Evolutionary conservation across 2,888 invertebrate species (phyloP).

Genomic region (Adelphocoris suturalis): DNA sequence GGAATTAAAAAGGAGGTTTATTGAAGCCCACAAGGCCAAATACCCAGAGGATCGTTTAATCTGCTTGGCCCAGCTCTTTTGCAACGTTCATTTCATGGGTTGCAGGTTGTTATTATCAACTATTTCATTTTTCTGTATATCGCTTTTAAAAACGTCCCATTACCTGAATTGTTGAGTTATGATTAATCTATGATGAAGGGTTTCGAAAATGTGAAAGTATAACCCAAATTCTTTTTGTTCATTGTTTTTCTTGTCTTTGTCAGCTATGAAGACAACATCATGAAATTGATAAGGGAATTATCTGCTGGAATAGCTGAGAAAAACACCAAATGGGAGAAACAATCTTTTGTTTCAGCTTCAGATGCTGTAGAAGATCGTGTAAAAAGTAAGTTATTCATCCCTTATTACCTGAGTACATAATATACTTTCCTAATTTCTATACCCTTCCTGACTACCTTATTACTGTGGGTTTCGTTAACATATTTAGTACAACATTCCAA

Average conservation of each 20-base stretch:
- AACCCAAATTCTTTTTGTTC: too few species aligned
- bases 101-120: slow-evolving; percentile 82
- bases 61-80: slow-evolving; percentile 94
- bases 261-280: slow-evolving; percentile 90
- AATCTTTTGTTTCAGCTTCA: slow-evolving; percentile 85
- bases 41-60: slow-evolving; percentile 89
- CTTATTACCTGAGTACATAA: too few species aligned
- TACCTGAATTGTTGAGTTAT: too few species aligned
- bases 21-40: slow-evolving; percentile 87
- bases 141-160: neutral
- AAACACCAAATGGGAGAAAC: slow-evolving; percentile 72
- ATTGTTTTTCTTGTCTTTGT: neutral
- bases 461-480: neutral
- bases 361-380: slow-evolving; percentile 88
- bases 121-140: neutral
- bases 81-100: slow-evolving; percentile 92
- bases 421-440: too few species aligned
- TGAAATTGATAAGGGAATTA: slow-evolving; percentile 87
- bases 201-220: too few species aligned
- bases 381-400: slow-evolving; percentile 81
- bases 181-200: too few species aligned
- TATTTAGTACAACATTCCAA: too few species aligned
- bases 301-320: slow-evolving; percentile 85
- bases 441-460: too few species aligned
- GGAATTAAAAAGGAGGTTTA: slow-evolving; percentile 89